Base-by-base conservation (phyloP, 1,140 invertebrate species). In the Brachionus rubens region DNA sequence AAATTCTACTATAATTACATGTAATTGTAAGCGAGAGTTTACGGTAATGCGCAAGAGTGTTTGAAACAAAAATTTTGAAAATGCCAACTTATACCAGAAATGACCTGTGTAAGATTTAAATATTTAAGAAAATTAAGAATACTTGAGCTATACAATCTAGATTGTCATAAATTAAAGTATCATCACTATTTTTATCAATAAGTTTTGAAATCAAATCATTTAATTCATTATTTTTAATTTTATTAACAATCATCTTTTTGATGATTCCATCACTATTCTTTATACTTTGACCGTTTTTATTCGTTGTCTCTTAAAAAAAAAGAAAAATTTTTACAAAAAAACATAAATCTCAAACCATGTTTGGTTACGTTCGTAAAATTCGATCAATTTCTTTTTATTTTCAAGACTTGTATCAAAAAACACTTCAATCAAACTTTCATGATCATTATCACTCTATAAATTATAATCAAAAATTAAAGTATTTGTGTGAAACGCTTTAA, bases 351-450 rank as follows among this genome's bases (percentile, higher is more conserved):
- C n/a, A n/a, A n/a, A n/a, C n/a, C n/a, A n/a, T n/a, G n/a, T n/a
- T n/a, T n/a, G n/a, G n/a, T 24, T 46, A 65, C 59, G 10, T 21
- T 65, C 59, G 43, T 24, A 65, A 65, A 65, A 65, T 30, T 65
- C 21, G 12, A 24, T 43, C 24, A 65, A 43, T 65, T 65, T 65
- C 5, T 21, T 7, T 26, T 41, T 41, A 65, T 65, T 16, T 24
- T 65, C 59, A 43, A 14, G 24, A 41, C 43, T 24, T 1, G 59
- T 30, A n/a, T 41, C 40, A 9, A 24, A 43, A 7, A 65, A 65
- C 4, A 65, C n/a, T 43, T 65, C 59, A 65, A 65, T 65, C 1
- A 65, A 21, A 26, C 36, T 28, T 3, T 65, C 40, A 3, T 43
- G 9, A 28, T 41, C 24, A 21, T 65, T 43, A 5, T 43, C 41